phyloP scores from a whole-genome alignment of 2,888 invertebrate species.

The Nephrocerus scutellatus region DNA sequence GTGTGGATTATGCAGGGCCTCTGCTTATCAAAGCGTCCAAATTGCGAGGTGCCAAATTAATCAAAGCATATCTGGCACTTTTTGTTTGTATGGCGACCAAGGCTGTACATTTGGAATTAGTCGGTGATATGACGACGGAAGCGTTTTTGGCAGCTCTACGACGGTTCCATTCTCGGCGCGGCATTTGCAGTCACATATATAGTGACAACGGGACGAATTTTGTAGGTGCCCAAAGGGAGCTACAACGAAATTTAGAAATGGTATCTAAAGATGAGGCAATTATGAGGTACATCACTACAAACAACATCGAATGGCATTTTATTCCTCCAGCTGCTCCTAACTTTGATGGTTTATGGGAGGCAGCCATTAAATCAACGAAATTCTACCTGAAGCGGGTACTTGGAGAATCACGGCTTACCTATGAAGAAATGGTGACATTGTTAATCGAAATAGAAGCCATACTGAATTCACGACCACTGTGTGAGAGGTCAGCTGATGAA shows the following conservation, averaged over 20 bases:
- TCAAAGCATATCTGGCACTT: conserved; percentile 28
- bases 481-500: conserved; percentile 15
- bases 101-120: conserved; percentile 10
- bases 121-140: conserved; percentile 19
- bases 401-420: no score
- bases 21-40: conserved; percentile 16
- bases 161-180: conserved; percentile 29
- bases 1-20: conserved; percentile 25
- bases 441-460: conserved; percentile 23
- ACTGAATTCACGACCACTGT: conserved; percentile 21
- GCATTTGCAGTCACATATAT: conserved; percentile 23
- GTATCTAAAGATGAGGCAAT: no score
- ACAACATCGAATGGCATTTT: conserved; percentile 30
- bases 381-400: conserved; percentile 14
- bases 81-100: conserved; percentile 27
- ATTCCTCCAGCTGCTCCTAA: conserved; percentile 17
- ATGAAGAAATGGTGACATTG: conserved; percentile 12
- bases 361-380: conserved; percentile 11
- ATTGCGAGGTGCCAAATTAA: conserved; percentile 18
- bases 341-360: no score
- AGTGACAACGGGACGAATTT: conserved; percentile 33
- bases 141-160: conserved; percentile 26
- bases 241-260: conserved; percentile 4
- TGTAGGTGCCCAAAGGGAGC: conserved; percentile 25
- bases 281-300: not conserved